Conservation (phyloP, 2,888 invertebrate genomes). For the Petrophora chlorosata region DNA sequence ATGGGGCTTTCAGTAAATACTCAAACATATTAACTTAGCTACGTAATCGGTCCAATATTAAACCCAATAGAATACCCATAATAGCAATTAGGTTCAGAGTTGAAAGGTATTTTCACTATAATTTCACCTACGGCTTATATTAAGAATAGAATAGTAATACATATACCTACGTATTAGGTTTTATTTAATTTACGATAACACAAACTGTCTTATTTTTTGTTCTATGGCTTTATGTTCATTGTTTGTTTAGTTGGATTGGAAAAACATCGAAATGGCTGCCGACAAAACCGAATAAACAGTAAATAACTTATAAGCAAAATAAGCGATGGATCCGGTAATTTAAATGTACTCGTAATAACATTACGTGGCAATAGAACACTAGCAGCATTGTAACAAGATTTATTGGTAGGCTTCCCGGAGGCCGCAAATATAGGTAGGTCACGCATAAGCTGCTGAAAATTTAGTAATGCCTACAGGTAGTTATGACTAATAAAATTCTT, state of each 20-base stretch:
- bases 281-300: constrained; percentile 19
- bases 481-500: constrained; percentile 30
- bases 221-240: constrained; percentile 12
- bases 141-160: background rate
- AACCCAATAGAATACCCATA: background rate
- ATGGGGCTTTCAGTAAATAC: constrained; percentile 30
- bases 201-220: background rate
- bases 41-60: constrained; percentile 5
- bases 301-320: constrained; percentile 20
- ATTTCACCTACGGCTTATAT: no score
- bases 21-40: constrained; percentile 17
- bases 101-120: no score
- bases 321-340: constrained; percentile 25
- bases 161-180: no score
- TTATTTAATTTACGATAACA: no score
- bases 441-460: constrained; percentile 33
- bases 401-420: constrained; percentile 33
- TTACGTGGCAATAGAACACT: constrained; percentile 31
- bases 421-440: constrained; percentile 33
- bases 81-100: no score
- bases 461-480: constrained; percentile 33
- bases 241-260: constrained; percentile 7
- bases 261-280: constrained; percentile 11
- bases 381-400: constrained; percentile 35
- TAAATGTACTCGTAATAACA: constrained; percentile 22